These are phyloP conservation scores for Okapia johnstoni DNA, from an alignment of 2,113 vertebrate species.

Conservation along the genomic window DNA sequence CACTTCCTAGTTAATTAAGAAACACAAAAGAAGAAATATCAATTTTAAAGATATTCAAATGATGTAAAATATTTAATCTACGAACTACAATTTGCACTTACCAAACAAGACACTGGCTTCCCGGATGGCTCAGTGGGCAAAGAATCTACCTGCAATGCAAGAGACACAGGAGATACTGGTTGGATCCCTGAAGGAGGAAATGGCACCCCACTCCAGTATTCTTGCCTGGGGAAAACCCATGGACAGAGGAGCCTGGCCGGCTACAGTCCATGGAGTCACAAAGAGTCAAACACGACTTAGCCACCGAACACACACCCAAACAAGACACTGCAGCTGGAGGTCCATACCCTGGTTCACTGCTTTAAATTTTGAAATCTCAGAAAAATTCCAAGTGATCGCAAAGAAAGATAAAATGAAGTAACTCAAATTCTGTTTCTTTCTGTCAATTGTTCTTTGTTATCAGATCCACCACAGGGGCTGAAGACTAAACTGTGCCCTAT, in stretches of 20 bases:
- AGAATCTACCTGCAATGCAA: not conserved
- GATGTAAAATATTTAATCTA: not conserved
- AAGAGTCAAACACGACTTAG: not conserved
- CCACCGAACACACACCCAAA: not conserved
- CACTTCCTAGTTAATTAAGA: not conserved
- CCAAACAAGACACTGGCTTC: not conserved
- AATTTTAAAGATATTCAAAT: not conserved
- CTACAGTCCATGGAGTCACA: not conserved
- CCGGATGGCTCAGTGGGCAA: not conserved
- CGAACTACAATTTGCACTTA: not conserved
- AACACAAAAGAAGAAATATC: not conserved
- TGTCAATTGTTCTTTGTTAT: not conserved
- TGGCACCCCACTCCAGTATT: not conserved
- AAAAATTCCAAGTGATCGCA: not conserved
- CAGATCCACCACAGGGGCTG: not conserved
- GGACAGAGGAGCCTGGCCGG: not conserved
- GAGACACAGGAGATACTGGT: not conserved
- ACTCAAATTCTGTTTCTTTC: not conserved
- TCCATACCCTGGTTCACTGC: not conserved
- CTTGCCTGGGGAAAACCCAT: not conserved
- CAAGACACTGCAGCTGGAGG: not conserved
- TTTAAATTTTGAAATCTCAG: not conserved
- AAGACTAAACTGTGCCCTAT: not conserved
- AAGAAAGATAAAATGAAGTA: not conserved
- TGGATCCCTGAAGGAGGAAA: not conserved